Evolutionary conservation across 1,140 invertebrate genomes (phyloP), one percentile per base, ranked within the genome.

Genomic region (Nylanderia fulva): DNA sequence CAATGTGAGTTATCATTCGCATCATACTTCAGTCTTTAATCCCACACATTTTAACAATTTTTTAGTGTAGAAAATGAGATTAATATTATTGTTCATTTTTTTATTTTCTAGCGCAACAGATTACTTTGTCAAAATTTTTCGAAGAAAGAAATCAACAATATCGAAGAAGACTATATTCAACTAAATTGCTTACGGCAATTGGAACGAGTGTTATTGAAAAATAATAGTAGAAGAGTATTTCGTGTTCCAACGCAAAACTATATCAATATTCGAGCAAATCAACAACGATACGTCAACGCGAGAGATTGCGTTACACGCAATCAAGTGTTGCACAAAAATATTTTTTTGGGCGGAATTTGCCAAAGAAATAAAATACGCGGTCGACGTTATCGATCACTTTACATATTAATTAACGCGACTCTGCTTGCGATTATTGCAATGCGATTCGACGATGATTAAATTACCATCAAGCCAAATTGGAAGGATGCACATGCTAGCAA

Each of bases 391-490:
- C 2, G n/a, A 15, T 36, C 13, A 58, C 5, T 42, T 76, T 60
- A 27, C 27, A 29, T 15, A 2, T 54, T 39, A 1, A 42, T 36
- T 15, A 36, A 54, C 5, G 21, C 18, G 3, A 29, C 39, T 66
- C 29, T 0, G 2, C n/a, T n/a, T 33, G n/a, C n/a, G 29, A 15
- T 15, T 24, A 7, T 24, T 8, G 33, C 33, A 27, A 58, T 63
- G 0, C 6, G 11, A 33, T 54, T 1, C 15, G 52, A 72, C 39
- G 56, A 7, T 83, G 48, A 85, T 85, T 85, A 74, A 85, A 72
- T 54, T 27, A 21, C 66, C 48, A 72, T 86, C 83, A 82, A 64
- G 18, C 27, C 27, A 48, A 74, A 64, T 64, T 64, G 13, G 24
- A 74, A 66, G 33, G 24, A 54, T 7, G n/a, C 24, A 5, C 48